Base-by-base conservation (phyloP, 2,113 vertebrate genomes). In the Scomber colias region DNA sequence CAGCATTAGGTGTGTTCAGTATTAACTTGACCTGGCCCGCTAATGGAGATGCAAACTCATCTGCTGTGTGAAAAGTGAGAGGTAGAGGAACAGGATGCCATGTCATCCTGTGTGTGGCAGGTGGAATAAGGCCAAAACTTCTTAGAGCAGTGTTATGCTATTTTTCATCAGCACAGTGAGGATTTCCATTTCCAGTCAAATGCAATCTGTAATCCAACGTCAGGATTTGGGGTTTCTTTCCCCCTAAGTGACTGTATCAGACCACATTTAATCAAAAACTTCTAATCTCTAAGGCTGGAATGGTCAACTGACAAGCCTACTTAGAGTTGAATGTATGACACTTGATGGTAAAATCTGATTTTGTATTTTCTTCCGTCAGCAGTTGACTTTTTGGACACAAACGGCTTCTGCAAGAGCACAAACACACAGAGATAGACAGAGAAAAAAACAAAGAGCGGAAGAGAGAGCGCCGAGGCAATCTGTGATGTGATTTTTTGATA, bases 401-500 rank as follows among this genome's bases (percentile, higher is more conserved):
- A 60, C 63, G 51, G 77, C 80, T 73, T 75, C 24, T 45, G 45
- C 66, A 59, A 44, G 54, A 81, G 21, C 83, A 60, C 31, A 59
- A 27, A 71, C 50, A 70, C 40, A 69, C 40, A 65, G 10, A 60
- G 24, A 31, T 14, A 78, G 14, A 77, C 53, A 74, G 61, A 55
- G 51, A 61, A 76, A 75, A 78, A 90, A 77, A 86, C 57, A 86
- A 68, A 81, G 81, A 74, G 67, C 14, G 53, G 71, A 79, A 92
- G 83, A 86, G 82, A 92, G 83, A 90, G 85, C 74, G 72, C 91
- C 3, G 63, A 81, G 90, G 87, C 93, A 94, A 95, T 96, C 95
- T 94, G 93, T 91, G 94, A 94, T 95, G 94, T 92, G 94, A 93
- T 95, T 87, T 96, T 96, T 94, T 94, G 94, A 95, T 97, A 97